Evolutionary conservation across 2,113 vertebrate species (phyloP).

Genomic region (Sander lucioperca): DNA sequence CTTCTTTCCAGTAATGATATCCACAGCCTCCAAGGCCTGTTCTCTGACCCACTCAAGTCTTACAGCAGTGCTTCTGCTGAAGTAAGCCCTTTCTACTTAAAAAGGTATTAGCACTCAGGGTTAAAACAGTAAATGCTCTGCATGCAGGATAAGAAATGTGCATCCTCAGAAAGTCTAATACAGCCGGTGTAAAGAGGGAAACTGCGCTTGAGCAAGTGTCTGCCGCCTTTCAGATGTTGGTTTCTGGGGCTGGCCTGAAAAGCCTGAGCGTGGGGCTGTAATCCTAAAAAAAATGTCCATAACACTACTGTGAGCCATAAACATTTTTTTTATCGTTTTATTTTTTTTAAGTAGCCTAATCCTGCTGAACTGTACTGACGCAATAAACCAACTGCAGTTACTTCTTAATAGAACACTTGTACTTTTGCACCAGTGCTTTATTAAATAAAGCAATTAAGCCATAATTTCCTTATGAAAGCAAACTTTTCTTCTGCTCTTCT

Average conservation of each 20-base stretch:
- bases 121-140: conserved; percentile 77
- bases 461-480: conserved; percentile 10
- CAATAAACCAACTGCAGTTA: conserved; percentile 26
- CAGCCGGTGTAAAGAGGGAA: conserved; percentile 50
- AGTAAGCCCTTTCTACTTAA: conserved; percentile 79
- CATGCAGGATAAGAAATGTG: conserved; percentile 66
- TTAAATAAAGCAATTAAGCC: conserved; percentile 31
- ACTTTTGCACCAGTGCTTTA: conserved; percentile 16
- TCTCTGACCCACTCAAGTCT: conserved; percentile 71
- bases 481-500: conserved; percentile 13
- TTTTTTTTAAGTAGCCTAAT: not conserved
- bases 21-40: conserved; percentile 71
- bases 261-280: conserved; percentile 36
- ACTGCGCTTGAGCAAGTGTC: conserved; percentile 56
- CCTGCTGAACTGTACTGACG: conserved; percentile 17
- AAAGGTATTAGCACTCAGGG: conserved; percentile 73
- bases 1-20: conserved; percentile 76
- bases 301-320: conserved; percentile 30
- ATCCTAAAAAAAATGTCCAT: conserved; percentile 64
- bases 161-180: conserved; percentile 65
- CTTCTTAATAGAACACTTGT: conserved; percentile 20
- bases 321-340: conserved; percentile 42
- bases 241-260: conserved; percentile 55
- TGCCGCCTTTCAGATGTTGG: conserved; percentile 49
- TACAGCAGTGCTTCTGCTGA: conserved; percentile 72